Percentiles rank a stretch among this genome's conserved stretches.
Evolutionary conservation across 2,113 vertebrate genomes (phyloP).

Genomic region (Planiliza haematocheilus): DNA sequence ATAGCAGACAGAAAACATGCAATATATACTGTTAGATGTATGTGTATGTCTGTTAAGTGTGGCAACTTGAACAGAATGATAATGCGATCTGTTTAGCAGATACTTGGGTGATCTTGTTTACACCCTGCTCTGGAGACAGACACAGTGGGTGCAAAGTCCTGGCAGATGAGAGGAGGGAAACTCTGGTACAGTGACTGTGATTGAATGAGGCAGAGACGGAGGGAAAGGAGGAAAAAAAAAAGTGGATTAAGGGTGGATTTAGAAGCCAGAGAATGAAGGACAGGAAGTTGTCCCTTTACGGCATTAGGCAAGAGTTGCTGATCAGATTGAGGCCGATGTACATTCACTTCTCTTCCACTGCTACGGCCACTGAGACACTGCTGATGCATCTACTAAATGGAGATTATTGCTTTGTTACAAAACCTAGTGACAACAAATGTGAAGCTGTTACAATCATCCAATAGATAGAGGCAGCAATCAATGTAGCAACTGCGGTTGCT

Average conservation of each 20-base stretch:
- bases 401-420: no score
- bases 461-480: no score
- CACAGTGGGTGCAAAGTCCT: background rate
- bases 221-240: slow-evolving; percentile 33
- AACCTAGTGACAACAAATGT: no score
- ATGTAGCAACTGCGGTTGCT: no score
- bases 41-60: slow-evolving; percentile 2
- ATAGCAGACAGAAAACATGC: slow-evolving; percentile 3
- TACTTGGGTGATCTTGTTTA: slow-evolving; percentile 20
- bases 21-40: background rate
- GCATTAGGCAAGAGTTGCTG: slow-evolving; percentile 28
- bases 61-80: background rate
- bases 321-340: slow-evolving; percentile 26
- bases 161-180: slow-evolving; percentile 17
- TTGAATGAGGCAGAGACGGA: slow-evolving; percentile 36
- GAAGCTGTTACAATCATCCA: no score
- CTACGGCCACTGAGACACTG: no score
- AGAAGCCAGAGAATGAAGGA: slow-evolving; percentile 4
- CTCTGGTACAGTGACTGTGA: slow-evolving; percentile 19
- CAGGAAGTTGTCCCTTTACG: slow-evolving; percentile 16
- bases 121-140: background rate
- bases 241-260: slow-evolving; percentile 19
- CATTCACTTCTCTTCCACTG: no score
- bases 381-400: no score
- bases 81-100: slow-evolving; percentile 29